Evolutionary conservation across 2,888 invertebrate species (phyloP), one percentile per base, ranked within the genome.

Genomic region (Cotesia congregata): DNA sequence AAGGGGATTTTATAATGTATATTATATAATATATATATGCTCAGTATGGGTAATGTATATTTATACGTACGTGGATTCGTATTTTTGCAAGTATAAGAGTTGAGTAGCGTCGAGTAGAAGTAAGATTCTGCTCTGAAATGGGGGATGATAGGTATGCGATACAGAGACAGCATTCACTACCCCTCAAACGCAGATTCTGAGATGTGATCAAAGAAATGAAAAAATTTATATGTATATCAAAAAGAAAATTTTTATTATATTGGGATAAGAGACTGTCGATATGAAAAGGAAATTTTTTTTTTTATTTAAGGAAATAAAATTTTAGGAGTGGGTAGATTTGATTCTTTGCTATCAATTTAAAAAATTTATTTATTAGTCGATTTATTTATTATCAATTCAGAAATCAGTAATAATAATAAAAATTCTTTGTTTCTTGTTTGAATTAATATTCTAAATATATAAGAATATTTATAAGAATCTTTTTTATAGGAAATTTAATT

Each of bases 1-100:
- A 88, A 88, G 88, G 86, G 87, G 88, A 88, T 88, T 87, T 88
- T 85, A 87, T 82, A 84, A 85, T 84, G 86, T 85, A 85, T 84
- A 86, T 84, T 72, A 82, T 83, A 85, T 86, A 84, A 64, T 67
- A 77, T 75, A 60, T 61, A 74, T 68, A 30, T 74, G 20, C 50
- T 30, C 20, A 17, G n/a, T 40, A 15, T 67, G 12, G 39, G 12
- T 67, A 67, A 15, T 40, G 41, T 17, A 59, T 5, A 67, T 72
- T 17, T 17, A 50, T 12, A 59, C 30, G 17, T 41, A 69, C 1
- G 30, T 30, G 3, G 30, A 30, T 30, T 30, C 30, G 30, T 30
- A 20, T 7, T 50, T 7, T 50, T 5, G 50, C 20, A 15, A 9
- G 20, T 39, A 12, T 38, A 64, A 41, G 41, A 4, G 60, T 5